phyloP scores from a whole-genome alignment of 2,888 invertebrate genomes.

The Dione vanillae region DNA sequence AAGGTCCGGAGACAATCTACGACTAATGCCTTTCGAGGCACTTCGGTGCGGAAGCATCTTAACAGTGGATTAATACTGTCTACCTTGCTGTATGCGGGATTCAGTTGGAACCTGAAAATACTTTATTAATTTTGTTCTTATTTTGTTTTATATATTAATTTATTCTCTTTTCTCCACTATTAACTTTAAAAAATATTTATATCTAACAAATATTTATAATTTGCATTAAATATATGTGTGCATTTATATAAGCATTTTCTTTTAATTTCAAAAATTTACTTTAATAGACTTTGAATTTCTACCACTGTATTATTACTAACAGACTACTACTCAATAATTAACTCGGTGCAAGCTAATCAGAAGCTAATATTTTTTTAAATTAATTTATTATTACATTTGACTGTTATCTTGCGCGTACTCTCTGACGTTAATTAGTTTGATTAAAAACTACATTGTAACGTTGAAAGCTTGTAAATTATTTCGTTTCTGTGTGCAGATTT shows the following conservation, averaged over 20 bases:
- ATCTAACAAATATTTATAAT: too few relatives aligned
- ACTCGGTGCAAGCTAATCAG: constrained; percentile 14
- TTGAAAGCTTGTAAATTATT: constrained; percentile 37
- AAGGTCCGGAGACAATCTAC: too few relatives aligned
- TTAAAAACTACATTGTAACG: constrained; percentile 41
- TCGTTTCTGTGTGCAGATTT: constrained; percentile 14
- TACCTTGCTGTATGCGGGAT: too few relatives aligned
- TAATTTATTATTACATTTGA: constrained; percentile 35
- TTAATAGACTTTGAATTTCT: neutral
- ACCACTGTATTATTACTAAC: neutral
- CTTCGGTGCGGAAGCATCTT: too few relatives aligned
- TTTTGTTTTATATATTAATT: too few relatives aligned
- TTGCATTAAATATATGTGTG: too few relatives aligned
- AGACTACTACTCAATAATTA: constrained; percentile 8
- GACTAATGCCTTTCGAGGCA: too few relatives aligned
- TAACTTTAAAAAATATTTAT: too few relatives aligned
- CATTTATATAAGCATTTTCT: neutral
- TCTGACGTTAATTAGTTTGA: constrained; percentile 35
- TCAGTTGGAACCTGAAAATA: too few relatives aligned
- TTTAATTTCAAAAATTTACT: neutral
- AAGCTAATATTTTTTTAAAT: constrained; percentile 27
- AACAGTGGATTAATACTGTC: too few relatives aligned
- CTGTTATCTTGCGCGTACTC: constrained; percentile 35
- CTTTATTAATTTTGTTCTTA: too few relatives aligned
- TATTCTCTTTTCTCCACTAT: too few relatives aligned